Percentiles rank a stretch among this genome's conserved stretches.
These are phyloP conservation scores for Synchiropus splendidus DNA, from an alignment of 2,113 vertebrate species.

Conservation along the genomic window DNA sequence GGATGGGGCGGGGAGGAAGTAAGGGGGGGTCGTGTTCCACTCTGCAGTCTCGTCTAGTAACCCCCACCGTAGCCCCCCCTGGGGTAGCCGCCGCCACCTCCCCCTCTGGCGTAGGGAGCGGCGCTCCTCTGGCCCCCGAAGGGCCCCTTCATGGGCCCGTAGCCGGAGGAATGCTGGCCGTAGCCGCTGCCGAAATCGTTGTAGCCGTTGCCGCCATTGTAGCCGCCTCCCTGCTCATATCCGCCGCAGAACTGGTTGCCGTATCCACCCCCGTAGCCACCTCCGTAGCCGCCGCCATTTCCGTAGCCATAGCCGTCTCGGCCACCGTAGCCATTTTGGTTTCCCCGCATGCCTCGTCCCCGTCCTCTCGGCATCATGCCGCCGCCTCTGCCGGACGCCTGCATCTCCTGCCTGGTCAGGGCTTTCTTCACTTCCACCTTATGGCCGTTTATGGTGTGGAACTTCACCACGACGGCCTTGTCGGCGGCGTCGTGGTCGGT, in stretches of 20 bases:
- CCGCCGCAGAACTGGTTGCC: slow-evolving; percentile 65
- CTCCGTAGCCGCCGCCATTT: slow-evolving; percentile 49
- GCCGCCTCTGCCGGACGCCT: slow-evolving; percentile 59
- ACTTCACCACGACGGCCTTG: slow-evolving; percentile 89
- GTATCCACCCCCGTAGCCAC: slow-evolving; percentile 53
- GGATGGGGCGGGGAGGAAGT: slow-evolving; percentile 21
- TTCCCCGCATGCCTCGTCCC: slow-evolving; percentile 53
- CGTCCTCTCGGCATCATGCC: slow-evolving; percentile 54
- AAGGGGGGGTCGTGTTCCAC: slow-evolving; percentile 4
- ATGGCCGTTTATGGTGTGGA: slow-evolving; percentile 84
- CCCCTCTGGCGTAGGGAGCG: slow-evolving; percentile 79
- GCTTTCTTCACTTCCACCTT: slow-evolving; percentile 92
- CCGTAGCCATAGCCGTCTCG: slow-evolving; percentile 55
- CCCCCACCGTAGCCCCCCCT: slow-evolving; percentile 55
- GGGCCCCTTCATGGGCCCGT: slow-evolving; percentile 82
- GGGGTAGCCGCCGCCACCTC: slow-evolving; percentile 62
- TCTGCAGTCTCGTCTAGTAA: slow-evolving; percentile 27
- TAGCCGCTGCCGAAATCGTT: slow-evolving; percentile 83
- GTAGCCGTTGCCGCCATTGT: slow-evolving; percentile 80
- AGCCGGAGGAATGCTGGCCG: slow-evolving; percentile 80
- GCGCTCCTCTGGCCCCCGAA: slow-evolving; percentile 76
- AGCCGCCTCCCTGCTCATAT: slow-evolving; percentile 50
- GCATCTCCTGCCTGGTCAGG: slow-evolving; percentile 81
- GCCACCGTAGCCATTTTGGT: slow-evolving; percentile 60
- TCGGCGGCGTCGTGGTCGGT: slow-evolving; percentile 89